Evolutionary conservation across 2,888 invertebrate species (phyloP).

Genomic region (Tillus elongatus): DNA sequence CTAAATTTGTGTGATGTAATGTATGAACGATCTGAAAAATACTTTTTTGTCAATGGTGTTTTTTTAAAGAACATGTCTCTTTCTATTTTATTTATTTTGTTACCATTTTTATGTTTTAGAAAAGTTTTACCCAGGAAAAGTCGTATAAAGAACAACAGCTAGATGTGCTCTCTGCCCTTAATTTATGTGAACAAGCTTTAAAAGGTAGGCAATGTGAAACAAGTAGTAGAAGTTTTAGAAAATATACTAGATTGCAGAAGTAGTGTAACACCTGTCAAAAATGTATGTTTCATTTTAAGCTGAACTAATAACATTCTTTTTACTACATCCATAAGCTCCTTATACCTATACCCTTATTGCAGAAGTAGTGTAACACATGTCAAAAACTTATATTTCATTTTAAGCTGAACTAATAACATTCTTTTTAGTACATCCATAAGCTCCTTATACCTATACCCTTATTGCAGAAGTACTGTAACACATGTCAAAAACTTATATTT

Average conservation of each 20-base stretch:
- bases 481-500: neutral
- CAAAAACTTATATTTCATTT: slow-evolving; percentile 4
- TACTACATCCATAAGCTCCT: too few species aligned
- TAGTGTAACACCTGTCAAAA: neutral
- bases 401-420: too few species aligned
- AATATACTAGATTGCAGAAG: too few species aligned
- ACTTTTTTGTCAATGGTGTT: too few species aligned
- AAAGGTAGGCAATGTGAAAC: slow-evolving; percentile 46
- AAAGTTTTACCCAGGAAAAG: slow-evolving; percentile 51
- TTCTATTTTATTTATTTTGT: neutral
- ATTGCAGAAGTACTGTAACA: too few species aligned
- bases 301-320: too few species aligned
- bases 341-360: too few species aligned
- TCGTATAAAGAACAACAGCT: slow-evolving; percentile 57
- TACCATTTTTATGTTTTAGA: slow-evolving; percentile 35
- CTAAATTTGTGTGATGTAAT: too few species aligned
- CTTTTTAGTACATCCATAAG: too few species aligned
- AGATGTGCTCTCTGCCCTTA: slow-evolving; percentile 65
- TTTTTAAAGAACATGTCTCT: neutral
- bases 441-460: too few species aligned
- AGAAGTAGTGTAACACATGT: neutral
- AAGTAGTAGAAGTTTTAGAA: too few species aligned
- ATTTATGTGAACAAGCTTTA: slow-evolving; percentile 60
- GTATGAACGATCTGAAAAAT: too few species aligned
- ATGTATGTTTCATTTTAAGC: slow-evolving; percentile 4